These are phyloP conservation scores for Siphlonurus alternatus DNA, from an alignment of 2,888 invertebrate species.

Conservation along the genomic window DNA sequence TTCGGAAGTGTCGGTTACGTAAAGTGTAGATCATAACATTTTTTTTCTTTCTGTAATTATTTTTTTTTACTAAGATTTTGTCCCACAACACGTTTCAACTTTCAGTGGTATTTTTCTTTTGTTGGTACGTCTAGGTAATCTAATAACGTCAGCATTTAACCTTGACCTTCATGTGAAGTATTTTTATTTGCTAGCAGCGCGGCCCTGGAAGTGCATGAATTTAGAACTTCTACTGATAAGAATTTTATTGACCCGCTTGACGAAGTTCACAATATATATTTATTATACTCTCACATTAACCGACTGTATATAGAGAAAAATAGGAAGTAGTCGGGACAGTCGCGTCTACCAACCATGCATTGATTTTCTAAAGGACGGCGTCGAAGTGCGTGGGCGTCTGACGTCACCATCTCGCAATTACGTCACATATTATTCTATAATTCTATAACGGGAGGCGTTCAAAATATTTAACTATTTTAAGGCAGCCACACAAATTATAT, in stretches of 20 bases:
- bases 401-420: background rate
- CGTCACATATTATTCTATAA: background rate
- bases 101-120: background rate
- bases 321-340: too few species aligned
- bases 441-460: background rate
- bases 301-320: too few species aligned
- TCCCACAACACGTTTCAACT: background rate
- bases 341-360: background rate
- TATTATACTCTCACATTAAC: too few species aligned
- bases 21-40: background rate
- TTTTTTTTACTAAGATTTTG: background rate
- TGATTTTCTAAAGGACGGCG: background rate
- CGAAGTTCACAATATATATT: too few species aligned
- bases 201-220: background rate
- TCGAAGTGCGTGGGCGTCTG: background rate
- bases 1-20: background rate
- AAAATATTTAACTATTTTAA: too few species aligned
- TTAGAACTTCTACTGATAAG: too few species aligned
- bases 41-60: background rate
- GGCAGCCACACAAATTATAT: too few species aligned
- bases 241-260: too few species aligned
- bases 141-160: background rate
- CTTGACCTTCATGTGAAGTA: constrained; percentile 1
- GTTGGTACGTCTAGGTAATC: background rate
- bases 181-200: background rate